phyloP scores from a whole-genome alignment of 2,113 vertebrate species.

The Paracyprichromis sp. region DNA sequence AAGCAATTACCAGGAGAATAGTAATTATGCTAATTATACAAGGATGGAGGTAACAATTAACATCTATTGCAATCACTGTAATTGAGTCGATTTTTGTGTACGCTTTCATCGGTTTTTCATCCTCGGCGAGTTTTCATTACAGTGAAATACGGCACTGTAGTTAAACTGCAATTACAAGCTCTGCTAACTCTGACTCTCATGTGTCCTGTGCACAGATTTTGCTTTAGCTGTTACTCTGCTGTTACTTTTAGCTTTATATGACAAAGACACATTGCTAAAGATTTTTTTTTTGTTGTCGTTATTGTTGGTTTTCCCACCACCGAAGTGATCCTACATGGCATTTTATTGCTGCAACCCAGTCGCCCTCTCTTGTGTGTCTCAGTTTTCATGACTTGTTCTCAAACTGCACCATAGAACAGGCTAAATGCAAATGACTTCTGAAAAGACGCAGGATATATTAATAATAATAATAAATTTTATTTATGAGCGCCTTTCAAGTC shows the following conservation, averaged over 20 bases:
- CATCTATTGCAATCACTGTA: neutral
- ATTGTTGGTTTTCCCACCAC: neutral
- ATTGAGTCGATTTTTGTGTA: neutral
- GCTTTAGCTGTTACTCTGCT: neutral
- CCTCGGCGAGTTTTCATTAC: neutral
- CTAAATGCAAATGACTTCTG: neutral
- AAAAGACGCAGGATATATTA: neutral
- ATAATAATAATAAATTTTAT: too few relatives aligned
- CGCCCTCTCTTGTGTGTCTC: neutral
- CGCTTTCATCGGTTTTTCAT: neutral
- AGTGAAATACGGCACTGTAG: neutral
- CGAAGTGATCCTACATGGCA: accelerated
- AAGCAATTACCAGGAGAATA: neutral
- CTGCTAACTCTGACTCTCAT: neutral
- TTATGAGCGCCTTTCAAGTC: too few relatives aligned
- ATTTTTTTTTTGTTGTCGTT: accelerated
- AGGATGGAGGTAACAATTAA: neutral
- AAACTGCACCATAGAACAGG: neutral
- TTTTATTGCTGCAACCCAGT: neutral
- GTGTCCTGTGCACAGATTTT: neutral
- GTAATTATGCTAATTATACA: constrained; percentile 10
- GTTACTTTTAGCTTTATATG: neutral
- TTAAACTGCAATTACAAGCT: neutral
- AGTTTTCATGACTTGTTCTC: neutral
- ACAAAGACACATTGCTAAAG: neutral